phyloP scores from a whole-genome alignment of 2,113 vertebrate genomes.

The Corythoichthys intestinalis region DNA sequence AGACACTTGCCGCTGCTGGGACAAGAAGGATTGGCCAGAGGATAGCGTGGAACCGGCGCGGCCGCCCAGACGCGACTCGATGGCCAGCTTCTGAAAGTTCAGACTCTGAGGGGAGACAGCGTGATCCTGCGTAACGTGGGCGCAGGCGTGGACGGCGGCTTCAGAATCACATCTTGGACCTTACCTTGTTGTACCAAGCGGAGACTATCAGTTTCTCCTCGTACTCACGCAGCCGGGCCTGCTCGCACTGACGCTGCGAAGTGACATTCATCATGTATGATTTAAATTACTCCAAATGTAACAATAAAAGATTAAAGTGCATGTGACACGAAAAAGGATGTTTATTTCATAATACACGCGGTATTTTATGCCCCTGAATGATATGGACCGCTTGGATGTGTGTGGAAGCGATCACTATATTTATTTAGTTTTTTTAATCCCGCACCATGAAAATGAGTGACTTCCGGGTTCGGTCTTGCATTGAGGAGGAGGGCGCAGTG shows the following conservation, averaged over 20 bases:
- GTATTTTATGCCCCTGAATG: no score
- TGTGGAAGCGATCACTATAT: no score
- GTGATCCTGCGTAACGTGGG: not conserved
- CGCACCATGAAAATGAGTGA: no score
- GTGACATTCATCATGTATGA: conserved; percentile 2
- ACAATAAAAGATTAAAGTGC: not conserved
- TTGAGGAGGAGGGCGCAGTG: no score
- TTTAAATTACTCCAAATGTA: not conserved
- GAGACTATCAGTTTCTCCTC: conserved; percentile 96
- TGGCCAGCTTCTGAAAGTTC: conserved; percentile 89
- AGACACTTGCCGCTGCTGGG: conserved; percentile 90
- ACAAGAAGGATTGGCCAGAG: conserved; percentile 83
- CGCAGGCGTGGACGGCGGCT: not conserved
- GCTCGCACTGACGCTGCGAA: conserved; percentile 83
- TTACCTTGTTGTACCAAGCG: conserved; percentile 97
- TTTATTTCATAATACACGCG: no score
- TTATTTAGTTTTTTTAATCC: no score
- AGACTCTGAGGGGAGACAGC: conserved; percentile 75
- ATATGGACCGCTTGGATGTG: no score
- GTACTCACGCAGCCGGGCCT: conserved; percentile 86
- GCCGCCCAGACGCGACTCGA: conserved; percentile 82
- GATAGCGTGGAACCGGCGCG: conserved; percentile 54
- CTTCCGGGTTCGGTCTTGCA: no score
- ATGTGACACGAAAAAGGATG: no score
- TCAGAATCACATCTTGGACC: not conserved